Evolutionary conservation across 2,888 invertebrate genomes (phyloP).

Genomic region (Hirtodrosophila trivittata): DNA sequence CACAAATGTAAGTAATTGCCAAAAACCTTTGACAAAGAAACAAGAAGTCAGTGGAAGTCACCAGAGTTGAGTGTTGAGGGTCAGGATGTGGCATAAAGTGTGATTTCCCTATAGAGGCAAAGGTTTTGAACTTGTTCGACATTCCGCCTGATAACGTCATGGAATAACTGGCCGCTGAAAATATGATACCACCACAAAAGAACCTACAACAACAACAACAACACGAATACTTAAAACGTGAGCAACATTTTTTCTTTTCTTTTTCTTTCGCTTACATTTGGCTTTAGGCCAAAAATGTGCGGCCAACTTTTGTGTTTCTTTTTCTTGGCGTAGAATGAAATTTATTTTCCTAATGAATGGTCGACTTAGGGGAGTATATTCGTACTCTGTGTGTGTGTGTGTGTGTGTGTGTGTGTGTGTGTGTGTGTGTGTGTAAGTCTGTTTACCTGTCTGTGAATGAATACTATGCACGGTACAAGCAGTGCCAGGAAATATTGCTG

Average conservation of each 20-base stretch:
- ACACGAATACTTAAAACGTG: constrained; percentile 54
- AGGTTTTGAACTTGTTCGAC: constrained; percentile 4
- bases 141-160: constrained; percentile 43
- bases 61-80: constrained; percentile 1
- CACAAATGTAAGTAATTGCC: constrained; percentile 64
- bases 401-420: constrained; percentile 13
- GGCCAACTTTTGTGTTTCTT: constrained; percentile 22
- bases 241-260: constrained; percentile 30
- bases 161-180: constrained; percentile 28
- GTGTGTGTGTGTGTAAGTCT: constrained; percentile 1
- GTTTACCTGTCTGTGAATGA: constrained; percentile 53
- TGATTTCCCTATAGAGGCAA: constrained; percentile 4
- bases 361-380: constrained; percentile 25
- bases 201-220: constrained; percentile 3
- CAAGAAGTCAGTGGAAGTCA: constrained; percentile 4
- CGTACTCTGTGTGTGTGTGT: constrained; percentile 8
- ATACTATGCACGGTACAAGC: constrained; percentile 27
- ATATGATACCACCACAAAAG: constrained; percentile 33
- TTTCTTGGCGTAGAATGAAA: constrained; percentile 33
- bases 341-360: constrained; percentile 71
- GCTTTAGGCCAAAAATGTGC: constrained; percentile 57
- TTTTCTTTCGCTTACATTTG: constrained; percentile 41
- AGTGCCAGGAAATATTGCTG: constrained; percentile 35
- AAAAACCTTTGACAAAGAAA: constrained; percentile 54
- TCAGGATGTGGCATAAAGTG: background rate